These are phyloP conservation scores for Tenthredo distinguenda DNA, from an alignment of 2,888 invertebrate species.

Conservation along the genomic window DNA sequence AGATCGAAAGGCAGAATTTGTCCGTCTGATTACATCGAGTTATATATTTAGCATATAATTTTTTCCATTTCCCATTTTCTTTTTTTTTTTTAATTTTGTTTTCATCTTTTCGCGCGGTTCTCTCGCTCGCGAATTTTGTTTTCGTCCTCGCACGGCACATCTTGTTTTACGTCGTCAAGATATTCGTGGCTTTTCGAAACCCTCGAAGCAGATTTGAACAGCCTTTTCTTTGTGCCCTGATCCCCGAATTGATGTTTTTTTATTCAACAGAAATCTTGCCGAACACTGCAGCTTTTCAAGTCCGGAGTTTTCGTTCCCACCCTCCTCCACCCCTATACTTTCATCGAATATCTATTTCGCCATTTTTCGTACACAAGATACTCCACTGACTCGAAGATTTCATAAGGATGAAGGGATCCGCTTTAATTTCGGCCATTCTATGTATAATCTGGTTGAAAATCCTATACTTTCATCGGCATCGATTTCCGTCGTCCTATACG, in stretches of 20 bases:
- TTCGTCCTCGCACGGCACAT: background rate
- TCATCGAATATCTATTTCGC: background rate
- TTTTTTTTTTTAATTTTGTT: background rate
- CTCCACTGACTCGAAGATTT: background rate
- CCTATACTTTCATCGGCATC: background rate
- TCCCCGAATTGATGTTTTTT: constrained; percentile 8
- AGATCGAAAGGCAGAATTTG: background rate
- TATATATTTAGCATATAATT: background rate
- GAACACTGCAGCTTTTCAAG: background rate
- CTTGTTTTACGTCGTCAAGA: background rate
- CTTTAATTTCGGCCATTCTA: constrained; percentile 20
- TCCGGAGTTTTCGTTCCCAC: background rate
- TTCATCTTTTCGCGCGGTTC: no score
- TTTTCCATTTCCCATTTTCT: background rate
- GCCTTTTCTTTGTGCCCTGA: background rate
- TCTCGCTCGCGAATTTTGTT: background rate
- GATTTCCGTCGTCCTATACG: background rate
- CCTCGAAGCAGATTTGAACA: constrained; percentile 14
- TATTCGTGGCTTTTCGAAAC: constrained; percentile 8
- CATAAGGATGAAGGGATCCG: background rate
- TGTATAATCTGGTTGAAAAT: constrained; percentile 14
- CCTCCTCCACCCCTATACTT: background rate
- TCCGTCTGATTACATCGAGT: background rate
- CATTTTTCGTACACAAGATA: background rate
- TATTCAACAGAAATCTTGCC: background rate